Base-by-base conservation (phyloP, 1,140 invertebrate genomes). In the Metopolophium dirhodum region DNA sequence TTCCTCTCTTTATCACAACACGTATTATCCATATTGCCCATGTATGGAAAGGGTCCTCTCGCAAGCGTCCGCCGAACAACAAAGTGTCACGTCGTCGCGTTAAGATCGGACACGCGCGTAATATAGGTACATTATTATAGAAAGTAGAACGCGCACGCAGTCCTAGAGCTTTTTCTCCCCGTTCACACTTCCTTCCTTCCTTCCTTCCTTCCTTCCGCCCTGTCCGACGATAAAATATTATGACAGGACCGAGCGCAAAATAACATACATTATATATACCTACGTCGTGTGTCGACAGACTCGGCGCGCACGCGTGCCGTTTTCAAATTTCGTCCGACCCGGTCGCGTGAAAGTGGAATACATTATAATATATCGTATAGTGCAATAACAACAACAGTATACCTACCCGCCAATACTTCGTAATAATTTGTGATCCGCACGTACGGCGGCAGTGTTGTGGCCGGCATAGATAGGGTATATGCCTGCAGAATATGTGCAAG, bases 401-500 rank as follows among this genome's bases (percentile, higher is more conserved):
- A 61, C 11, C n/a, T 61, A 61, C 57, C 57, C 11, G 30, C 57
- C 57, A 11, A 30, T 61, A 61, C 9, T 30, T n/a, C 61, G n/a
- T n/a, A 77, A 77, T 77, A 77, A 77, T 77, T 77, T 77, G 30
- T 77, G 61, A 77, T n/a, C 61, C 61, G n/a, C 61, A 77, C 61
- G 61, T 77, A 77, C 61, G 30, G 6, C 30, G 14, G 61, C 61
- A n/a, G 14, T n/a, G 1, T 26, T 26, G 23, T 23, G 57, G 57
- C 23, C 57, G 7, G 57, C 8, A 77, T n/a, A 1, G 30, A 30
- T 20, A n/a, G 61, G 14, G 22, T 77, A n/a, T n/a, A 18, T 77
- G n/a, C 49, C 49, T 20, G 61, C 9, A 0, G 57, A 30, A 14
- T n/a, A 18, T 23, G 61, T 77, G n/a, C 61, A 77, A 77, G 14